Evolutionary conservation across 1,140 invertebrate species (phyloP).

Genomic region (Ruditapes philippinarum): DNA sequence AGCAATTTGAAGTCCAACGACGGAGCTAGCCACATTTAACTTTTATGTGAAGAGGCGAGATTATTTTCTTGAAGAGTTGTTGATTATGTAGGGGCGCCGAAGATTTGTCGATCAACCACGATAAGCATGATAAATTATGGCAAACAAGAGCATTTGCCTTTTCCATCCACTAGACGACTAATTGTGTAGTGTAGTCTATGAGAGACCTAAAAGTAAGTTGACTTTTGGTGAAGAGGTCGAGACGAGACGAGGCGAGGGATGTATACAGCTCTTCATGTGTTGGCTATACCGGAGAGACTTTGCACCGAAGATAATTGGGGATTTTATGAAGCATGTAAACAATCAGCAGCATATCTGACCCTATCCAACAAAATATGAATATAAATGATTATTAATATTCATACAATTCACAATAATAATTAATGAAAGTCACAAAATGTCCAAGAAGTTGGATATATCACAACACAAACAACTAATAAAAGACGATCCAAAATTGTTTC

Average conservation of each 20-base stretch:
- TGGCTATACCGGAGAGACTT: background rate
- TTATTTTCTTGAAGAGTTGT: background rate
- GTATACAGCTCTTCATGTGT: constrained; percentile 18
- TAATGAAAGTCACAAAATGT: background rate
- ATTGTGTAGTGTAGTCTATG: background rate
- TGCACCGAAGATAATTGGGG: background rate
- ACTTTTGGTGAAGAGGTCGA: background rate
- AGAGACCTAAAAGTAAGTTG: background rate
- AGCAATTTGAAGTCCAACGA: constrained; percentile 14
- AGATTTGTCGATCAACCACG: background rate
- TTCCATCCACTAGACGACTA: background rate
- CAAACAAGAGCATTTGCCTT: background rate
- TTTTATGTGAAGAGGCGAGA: background rate
- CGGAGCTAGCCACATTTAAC: background rate
- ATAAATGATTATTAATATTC: background rate
- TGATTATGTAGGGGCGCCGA: background rate
- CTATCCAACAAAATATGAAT: constrained; percentile 44
- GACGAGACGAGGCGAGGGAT: background rate
- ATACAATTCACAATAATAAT: background rate
- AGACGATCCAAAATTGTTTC: too few relatives aligned
- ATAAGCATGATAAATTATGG: background rate
- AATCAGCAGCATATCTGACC: constrained; percentile 20
- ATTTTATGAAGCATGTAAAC: constrained; percentile 29
- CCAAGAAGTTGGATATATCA: background rate
- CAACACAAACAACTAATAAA: background rate